Evolutionary conservation across 2,888 invertebrate species (phyloP).

Genomic region (Drepana falcataria): DNA sequence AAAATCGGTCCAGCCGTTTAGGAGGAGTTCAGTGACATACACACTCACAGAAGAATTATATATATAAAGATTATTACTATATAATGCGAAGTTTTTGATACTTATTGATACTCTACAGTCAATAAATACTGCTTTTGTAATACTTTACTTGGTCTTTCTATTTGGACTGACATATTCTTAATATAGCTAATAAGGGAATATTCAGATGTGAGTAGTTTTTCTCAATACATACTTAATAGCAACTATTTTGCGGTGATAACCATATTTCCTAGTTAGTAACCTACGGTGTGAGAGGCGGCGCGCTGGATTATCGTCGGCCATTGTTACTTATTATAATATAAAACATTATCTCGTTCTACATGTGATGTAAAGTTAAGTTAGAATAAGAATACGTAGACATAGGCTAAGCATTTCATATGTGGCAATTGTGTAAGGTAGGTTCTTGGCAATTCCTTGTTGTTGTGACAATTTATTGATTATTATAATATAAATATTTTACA

Average conservation of each 20-base stretch:
- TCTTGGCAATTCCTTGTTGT: slow-evolving; percentile 71
- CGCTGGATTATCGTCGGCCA: slow-evolving; percentile 46
- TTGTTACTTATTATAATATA: slow-evolving; percentile 53
- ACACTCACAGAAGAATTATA: too few species aligned
- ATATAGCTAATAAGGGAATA: not conserved
- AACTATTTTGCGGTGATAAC: slow-evolving; percentile 1
- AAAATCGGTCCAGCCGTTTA: too few species aligned
- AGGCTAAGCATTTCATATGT: slow-evolving; percentile 50
- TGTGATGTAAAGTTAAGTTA: slow-evolving; percentile 72
- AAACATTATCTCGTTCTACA: slow-evolving; percentile 69
- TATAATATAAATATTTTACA: slow-evolving; percentile 71
- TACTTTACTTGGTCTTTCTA: slow-evolving; percentile 1
- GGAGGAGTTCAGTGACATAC: too few species aligned
- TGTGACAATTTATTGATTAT: slow-evolving; percentile 71
- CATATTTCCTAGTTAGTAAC: slow-evolving; percentile 14
- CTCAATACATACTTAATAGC: not conserved
- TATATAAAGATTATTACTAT: too few species aligned
- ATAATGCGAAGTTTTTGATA: not conserved
- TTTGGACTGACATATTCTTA: not conserved
- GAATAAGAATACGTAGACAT: slow-evolving; percentile 41
- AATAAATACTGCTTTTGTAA: not conserved
- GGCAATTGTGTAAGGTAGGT: slow-evolving; percentile 55
- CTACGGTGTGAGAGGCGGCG: slow-evolving; percentile 38
- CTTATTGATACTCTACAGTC: not conserved
- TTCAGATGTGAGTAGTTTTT: not conserved